Conservation (phyloP, 2,888 invertebrate species). For the Phasia obesa region DNA sequence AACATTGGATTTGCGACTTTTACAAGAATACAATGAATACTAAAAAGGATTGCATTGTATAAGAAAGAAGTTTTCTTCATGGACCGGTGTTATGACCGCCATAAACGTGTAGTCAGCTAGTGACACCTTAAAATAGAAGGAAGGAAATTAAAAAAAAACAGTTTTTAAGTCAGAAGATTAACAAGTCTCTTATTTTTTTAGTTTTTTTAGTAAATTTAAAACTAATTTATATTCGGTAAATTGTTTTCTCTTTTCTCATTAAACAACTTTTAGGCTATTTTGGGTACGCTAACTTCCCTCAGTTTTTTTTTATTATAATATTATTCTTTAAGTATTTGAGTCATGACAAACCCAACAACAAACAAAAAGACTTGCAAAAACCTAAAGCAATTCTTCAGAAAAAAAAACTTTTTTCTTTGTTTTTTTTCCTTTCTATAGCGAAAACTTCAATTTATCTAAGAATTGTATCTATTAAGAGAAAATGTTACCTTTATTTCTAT, state of each 20-base stretch:
- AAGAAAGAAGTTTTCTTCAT: not conserved
- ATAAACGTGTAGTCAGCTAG: not conserved
- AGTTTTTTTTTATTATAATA: too few species aligned
- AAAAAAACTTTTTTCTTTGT: slow-evolving; percentile 15
- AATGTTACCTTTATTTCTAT: slow-evolving; percentile 5
- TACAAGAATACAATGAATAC: slow-evolving; percentile 24
- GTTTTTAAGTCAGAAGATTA: too few species aligned
- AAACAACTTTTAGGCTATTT: too few species aligned
- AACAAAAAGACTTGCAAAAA: not conserved
- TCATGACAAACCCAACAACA: not conserved
- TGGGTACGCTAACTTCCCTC: too few species aligned
- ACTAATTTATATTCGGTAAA: too few species aligned
- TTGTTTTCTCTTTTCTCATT: too few species aligned
- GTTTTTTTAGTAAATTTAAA: too few species aligned
- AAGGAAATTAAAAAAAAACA: too few species aligned
- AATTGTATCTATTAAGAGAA: slow-evolving; percentile 64
- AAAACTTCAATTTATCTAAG: slow-evolving; percentile 60
- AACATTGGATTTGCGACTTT: slow-evolving; percentile 30
- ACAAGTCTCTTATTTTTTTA: too few species aligned
- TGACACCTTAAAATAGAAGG: slow-evolving; percentile 18
- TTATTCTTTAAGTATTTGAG: too few species aligned
- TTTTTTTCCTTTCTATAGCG: not conserved
- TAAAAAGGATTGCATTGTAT: slow-evolving; percentile 40
- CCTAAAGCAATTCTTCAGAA: slow-evolving; percentile 6
- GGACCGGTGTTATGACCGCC: not conserved